Conservation (phyloP, 2,797 vertebrate species). For the Limosa lapponica region DNA sequence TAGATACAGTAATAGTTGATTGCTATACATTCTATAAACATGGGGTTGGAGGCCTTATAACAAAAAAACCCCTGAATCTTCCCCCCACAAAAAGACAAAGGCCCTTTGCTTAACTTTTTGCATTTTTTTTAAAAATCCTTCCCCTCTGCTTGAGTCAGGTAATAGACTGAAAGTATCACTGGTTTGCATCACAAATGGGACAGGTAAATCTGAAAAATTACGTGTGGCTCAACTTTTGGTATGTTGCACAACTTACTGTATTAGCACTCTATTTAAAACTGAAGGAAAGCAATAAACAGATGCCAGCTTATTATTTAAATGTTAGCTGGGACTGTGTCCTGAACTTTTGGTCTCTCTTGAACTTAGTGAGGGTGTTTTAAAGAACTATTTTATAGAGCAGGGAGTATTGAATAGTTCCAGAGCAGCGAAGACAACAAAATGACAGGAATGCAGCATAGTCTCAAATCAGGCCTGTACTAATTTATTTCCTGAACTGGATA, state of each 20-base stretch:
- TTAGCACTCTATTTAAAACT: slow-evolving; percentile 13
- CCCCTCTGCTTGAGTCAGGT: not conserved
- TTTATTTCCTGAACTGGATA: not conserved
- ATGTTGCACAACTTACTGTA: not conserved
- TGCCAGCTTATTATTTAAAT: not conserved
- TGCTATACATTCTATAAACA: not conserved
- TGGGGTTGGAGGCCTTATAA: not conserved
- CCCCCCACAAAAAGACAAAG: not conserved
- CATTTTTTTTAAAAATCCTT: not conserved
- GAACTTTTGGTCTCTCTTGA: not conserved
- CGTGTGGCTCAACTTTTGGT: not conserved
- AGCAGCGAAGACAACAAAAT: not conserved
- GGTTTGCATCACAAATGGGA: not conserved
- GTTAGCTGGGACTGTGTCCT: not conserved
- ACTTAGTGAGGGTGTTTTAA: not conserved
- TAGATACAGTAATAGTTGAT: not conserved
- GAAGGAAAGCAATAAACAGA: not conserved
- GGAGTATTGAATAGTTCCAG: not conserved
- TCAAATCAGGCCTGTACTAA: not conserved
- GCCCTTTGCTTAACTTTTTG: not conserved
- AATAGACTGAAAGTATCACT: not conserved
- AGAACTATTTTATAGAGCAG: not conserved
- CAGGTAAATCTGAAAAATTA: not conserved
- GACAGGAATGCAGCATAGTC: not conserved
- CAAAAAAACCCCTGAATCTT: not conserved